Percentiles rank a stretch among this genome's conserved stretches.
Evolutionary conservation across 2,113 vertebrate genomes (phyloP).

Genomic region (Electrona antarctica): DNA sequence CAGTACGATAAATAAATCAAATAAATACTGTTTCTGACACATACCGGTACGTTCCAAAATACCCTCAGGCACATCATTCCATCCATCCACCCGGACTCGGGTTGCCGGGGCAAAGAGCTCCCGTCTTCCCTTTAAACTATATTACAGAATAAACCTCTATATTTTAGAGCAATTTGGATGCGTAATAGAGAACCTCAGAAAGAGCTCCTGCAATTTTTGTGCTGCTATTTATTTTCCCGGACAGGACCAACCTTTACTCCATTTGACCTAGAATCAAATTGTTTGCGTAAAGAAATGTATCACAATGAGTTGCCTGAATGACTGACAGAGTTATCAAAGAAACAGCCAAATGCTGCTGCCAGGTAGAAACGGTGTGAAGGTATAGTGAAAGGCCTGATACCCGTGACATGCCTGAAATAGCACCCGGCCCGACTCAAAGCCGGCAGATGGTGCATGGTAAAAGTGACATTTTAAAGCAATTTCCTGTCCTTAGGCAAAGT

Average conservation of each 20-base stretch:
- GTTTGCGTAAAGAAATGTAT: conserved; percentile 27
- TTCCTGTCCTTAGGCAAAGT: conserved; percentile 69
- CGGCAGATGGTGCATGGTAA: conserved; percentile 5
- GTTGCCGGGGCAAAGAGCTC: too few species aligned
- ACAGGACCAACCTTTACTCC: conserved; percentile 15
- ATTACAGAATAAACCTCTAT: too few species aligned
- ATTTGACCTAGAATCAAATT: conserved; percentile 11
- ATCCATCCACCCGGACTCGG: too few species aligned
- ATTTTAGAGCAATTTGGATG: too few species aligned
- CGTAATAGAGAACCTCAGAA: too few species aligned
- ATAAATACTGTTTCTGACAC: too few species aligned
- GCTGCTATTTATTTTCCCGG: conserved; percentile 8
- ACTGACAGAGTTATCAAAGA: conserved; percentile 77
- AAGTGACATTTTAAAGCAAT: conserved; percentile 80
- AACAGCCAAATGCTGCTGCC: conserved; percentile 53
- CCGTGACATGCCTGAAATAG: conserved; percentile 66
- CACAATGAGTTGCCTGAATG: conserved; percentile 42
- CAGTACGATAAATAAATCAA: too few species aligned
- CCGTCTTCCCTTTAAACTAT: too few species aligned
- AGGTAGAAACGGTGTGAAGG: conserved; percentile 45
- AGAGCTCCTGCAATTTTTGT: background rate
- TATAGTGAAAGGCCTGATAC: conserved; percentile 69
- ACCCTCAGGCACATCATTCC: too few species aligned
- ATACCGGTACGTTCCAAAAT: too few species aligned
- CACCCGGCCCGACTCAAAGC: conserved; percentile 31